Base-by-base conservation (phyloP, 1,140 invertebrate genomes). In the Drosophila pandora region DNA sequence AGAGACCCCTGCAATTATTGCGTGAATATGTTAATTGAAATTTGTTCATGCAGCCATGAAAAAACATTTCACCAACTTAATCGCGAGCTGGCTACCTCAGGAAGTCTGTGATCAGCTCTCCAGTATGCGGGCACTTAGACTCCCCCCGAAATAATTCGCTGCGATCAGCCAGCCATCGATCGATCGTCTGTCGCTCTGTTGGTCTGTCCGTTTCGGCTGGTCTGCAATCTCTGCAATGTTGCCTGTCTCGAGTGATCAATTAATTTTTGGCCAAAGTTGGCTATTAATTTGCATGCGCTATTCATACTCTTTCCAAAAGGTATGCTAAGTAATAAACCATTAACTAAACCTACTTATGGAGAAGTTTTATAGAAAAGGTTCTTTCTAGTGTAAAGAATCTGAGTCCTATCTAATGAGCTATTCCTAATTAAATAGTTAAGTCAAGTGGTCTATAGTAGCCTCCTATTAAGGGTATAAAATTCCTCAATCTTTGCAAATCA, bases 11-110 rank as follows among this genome's bases (percentile, higher is more conserved):
- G 58, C 75, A 85, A 85, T 85, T 85, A 87, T 88, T 87, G 82
- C 82, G 75, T 82, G 83, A 85, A 85, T 85, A 85, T 85, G 82
- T 85, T 85, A 85, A 85, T 87, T 87, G 78, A 87, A 87, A 69
- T 85, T 85, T 85, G 77, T 84, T 79, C 76, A 71, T 79, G 73
- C 45, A 84, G 50, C 63, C 45, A 77, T 73, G 72, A 65, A 81
- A 77, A 68, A 74, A 43, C 68, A 87, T 84, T 84, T 87, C 82
- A 76, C 68, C 73, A 72, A 57, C 45, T 25, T 45, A 53, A 72
- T 68, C 43, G 49, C 37, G 49, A 68, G 49, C 37, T 41, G 22
- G 45, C 62, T 58, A 49, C 50, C 59, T 41, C 58, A 67, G 55
- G 61, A 68, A 73, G 58, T 79, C 59, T 43, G 21, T 57, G 76